Percentiles rank a stretch among this genome's conserved stretches.
phyloP scores from a whole-genome alignment of 2,888 invertebrate genomes.

The Hydrotaea diabolus region DNA sequence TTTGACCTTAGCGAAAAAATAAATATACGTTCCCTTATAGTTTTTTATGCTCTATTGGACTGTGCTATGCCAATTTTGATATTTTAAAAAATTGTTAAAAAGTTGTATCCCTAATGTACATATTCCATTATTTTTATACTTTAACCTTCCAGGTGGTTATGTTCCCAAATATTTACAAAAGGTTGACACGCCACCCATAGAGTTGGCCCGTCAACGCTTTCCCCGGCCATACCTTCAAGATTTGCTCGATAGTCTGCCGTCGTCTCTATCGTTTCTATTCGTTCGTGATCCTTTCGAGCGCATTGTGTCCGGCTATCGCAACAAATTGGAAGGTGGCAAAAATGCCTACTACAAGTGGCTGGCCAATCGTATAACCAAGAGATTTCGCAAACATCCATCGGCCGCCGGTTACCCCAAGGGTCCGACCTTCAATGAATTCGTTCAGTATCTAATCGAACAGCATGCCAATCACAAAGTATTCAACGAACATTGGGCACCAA shows the following conservation, averaged over 20 bases:
- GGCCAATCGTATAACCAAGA: constrained; percentile 84
- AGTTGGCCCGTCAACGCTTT: constrained; percentile 86
- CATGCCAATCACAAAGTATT: constrained; percentile 82
- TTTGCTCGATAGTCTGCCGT: constrained; percentile 84
- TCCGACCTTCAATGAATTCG: constrained; percentile 87
- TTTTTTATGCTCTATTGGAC: no score
- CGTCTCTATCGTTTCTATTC: constrained; percentile 85
- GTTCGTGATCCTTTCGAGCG: constrained; percentile 89
- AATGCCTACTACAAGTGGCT: constrained; percentile 87
- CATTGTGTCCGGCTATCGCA: constrained; percentile 87
- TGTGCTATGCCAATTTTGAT: no score
- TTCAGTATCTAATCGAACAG: constrained; percentile 85
- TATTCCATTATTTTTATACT: neutral
- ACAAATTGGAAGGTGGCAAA: constrained; percentile 87
- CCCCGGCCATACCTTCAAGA: constrained; percentile 86
- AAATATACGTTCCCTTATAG: no score
- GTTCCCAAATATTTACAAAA: constrained; percentile 83
- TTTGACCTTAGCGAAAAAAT: no score
- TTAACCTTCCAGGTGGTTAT: constrained; percentile 82
- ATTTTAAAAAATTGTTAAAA: no score
- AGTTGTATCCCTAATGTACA: no score
- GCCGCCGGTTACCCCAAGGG: constrained; percentile 76
- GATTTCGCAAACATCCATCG: constrained; percentile 72
- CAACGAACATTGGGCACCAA: constrained; percentile 86
- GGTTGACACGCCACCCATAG: constrained; percentile 85